These are phyloP conservation scores for Barbus barbus DNA, from an alignment of 2,113 vertebrate genomes.

Conservation along the genomic window DNA sequence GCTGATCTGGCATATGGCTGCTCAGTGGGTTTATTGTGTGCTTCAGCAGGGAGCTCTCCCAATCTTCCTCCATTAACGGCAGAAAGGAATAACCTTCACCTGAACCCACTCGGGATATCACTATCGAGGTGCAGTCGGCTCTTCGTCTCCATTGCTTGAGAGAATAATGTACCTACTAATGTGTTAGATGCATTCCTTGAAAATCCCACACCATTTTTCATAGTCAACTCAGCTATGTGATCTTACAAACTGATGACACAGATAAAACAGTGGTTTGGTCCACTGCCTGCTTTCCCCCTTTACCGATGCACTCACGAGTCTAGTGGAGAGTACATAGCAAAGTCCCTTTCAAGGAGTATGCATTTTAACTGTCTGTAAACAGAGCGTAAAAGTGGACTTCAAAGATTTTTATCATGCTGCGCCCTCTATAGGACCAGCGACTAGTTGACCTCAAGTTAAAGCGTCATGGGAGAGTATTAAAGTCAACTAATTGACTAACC, in stretches of 20 bases:
- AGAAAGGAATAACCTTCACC: constrained; percentile 48
- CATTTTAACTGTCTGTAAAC: too few relatives aligned
- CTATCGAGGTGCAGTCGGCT: constrained; percentile 14
- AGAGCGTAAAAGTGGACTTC: too few relatives aligned
- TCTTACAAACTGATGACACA: not conserved
- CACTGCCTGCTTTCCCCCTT: too few relatives aligned
- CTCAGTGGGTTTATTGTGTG: constrained; percentile 50
- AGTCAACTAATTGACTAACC: too few relatives aligned
- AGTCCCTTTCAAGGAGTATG: too few relatives aligned
- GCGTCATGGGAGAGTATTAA: too few relatives aligned
- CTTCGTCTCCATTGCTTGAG: not conserved
- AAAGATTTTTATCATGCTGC: too few relatives aligned
- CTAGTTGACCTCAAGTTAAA: too few relatives aligned
- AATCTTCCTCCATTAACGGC: constrained; percentile 38
- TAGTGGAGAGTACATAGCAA: too few relatives aligned
- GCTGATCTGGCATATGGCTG: constrained; percentile 56
- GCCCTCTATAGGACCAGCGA: too few relatives aligned
- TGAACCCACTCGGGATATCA: constrained; percentile 36
- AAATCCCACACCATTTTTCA: not conserved
- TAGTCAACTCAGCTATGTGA: not conserved
- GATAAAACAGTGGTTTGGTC: not conserved
- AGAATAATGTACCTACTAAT: constrained; percentile 17
- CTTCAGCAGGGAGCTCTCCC: constrained; percentile 47
- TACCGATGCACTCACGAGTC: too few relatives aligned
- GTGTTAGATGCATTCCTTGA: constrained; percentile 4